Evolutionary conservation across 2,797 vertebrate genomes (phyloP).

Genomic region (Acomys russatus): DNA sequence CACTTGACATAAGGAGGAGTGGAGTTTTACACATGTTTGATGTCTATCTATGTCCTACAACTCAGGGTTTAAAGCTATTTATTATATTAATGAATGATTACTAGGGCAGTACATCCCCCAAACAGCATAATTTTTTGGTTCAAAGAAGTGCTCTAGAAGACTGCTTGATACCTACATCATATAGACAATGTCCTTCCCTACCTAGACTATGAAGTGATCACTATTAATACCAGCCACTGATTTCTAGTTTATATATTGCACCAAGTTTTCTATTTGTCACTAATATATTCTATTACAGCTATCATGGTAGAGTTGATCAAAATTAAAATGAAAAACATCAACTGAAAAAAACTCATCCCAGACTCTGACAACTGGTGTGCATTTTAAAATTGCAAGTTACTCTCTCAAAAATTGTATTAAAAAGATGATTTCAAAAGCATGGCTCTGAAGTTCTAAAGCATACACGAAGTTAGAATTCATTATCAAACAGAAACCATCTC

Average conservation of each 20-base stretch:
- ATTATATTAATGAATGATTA: not conserved
- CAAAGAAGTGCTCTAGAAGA: conserved; percentile 44
- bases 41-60: not conserved
- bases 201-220: not conserved
- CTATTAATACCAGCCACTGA: not conserved
- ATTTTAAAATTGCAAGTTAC: conserved; percentile 41
- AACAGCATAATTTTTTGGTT: conserved; percentile 32
- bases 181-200: not conserved
- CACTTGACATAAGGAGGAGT: not conserved
- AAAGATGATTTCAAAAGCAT: conserved; percentile 29
- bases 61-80: not conserved
- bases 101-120: not conserved
- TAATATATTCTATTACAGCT: conserved; percentile 17
- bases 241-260: not conserved
- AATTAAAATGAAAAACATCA: not conserved
- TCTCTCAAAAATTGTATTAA: conserved; percentile 35
- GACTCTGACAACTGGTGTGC: not conserved
- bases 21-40: conserved; percentile 36
- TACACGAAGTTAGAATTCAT: not conserved
- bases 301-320: not conserved
- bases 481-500: not conserved
- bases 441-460: not conserved
- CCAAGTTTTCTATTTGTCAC: conserved; percentile 16
- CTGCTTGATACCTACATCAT: not conserved
- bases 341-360: not conserved